A percentile compares a stretch with the other conserved stretches of the same genome.
Conservation (phyloP, 2,888 invertebrate genomes). For the Gandaritis pyraliata region DNA sequence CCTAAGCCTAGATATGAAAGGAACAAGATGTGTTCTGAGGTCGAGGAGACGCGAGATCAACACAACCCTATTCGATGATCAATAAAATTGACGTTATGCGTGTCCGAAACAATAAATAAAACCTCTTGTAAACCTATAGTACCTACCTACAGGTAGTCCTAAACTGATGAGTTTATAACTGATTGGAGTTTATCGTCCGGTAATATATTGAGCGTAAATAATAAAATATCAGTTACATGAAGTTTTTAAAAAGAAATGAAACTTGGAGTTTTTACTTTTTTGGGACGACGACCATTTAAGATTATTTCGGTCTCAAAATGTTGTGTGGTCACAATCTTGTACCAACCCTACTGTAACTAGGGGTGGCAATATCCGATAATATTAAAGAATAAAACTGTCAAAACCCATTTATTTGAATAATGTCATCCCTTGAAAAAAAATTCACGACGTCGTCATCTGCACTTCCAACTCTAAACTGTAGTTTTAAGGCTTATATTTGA, state of each 20-base stretch:
- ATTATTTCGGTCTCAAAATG: too few relatives aligned
- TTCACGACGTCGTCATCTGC: constrained; percentile 14
- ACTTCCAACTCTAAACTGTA: constrained; percentile 6
- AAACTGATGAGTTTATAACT: constrained; percentile 12
- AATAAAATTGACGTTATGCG: constrained; percentile 4
- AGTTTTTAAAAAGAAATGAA: too few relatives aligned
- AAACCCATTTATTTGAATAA: constrained; percentile 75
- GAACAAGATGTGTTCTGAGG: too few relatives aligned
- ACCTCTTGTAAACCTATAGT: background rate
- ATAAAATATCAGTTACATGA: too few relatives aligned
- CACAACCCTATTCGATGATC: constrained; percentile 9
- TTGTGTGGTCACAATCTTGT: background rate
- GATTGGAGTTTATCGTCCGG: background rate
- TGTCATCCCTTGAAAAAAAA: constrained; percentile 51
- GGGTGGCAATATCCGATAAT: constrained; percentile 52
- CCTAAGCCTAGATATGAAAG: too few relatives aligned
- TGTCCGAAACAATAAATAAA: constrained; percentile 12
- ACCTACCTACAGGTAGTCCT: background rate
- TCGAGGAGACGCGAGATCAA: background rate
- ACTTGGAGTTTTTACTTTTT: too few relatives aligned
- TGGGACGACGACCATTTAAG: too few relatives aligned
- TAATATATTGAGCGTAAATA: constrained; percentile 9
- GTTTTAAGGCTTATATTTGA: constrained; percentile 29
- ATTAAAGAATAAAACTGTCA: constrained; percentile 76
- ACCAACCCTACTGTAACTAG: constrained; percentile 32